Evolutionary conservation across 2,888 invertebrate species (phyloP).

Genomic region (Heliconius sara): DNA sequence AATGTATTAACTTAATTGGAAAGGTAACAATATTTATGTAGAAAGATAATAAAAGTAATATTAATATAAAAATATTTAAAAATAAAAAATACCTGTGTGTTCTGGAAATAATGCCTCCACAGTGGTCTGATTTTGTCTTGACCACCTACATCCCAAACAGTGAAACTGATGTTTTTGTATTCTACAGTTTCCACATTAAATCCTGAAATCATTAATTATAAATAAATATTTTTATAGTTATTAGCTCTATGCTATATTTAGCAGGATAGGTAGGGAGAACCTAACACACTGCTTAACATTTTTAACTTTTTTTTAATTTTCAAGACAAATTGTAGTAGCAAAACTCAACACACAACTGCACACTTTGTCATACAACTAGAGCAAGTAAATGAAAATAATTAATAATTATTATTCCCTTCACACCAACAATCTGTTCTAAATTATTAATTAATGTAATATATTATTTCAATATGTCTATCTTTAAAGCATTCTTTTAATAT

Average conservation of each 20-base stretch:
- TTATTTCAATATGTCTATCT: no score
- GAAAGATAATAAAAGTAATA: not conserved
- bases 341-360: not conserved
- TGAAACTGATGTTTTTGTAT: conserved; percentile 99
- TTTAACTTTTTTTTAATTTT: not conserved
- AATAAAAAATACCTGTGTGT: conserved; percentile 92
- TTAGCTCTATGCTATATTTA: not conserved
- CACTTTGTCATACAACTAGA: not conserved
- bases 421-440: not conserved
- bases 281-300: not conserved
- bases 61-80: not conserved
- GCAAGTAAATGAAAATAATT: not conserved
- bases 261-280: not conserved
- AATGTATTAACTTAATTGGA: not conserved
- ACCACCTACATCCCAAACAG: conserved; percentile 99
- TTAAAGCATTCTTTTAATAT: not conserved
- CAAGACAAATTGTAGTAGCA: not conserved
- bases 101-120: conserved; percentile 99
- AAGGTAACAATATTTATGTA: not conserved
- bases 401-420: not conserved
- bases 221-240: conserved; percentile 10
- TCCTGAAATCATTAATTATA: conserved; percentile 83
- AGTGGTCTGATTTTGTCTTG: conserved; percentile 98
- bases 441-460: no score
- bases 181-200: conserved; percentile 99